Conservation (phyloP, 2,888 invertebrate species). For the Tribolium freemani region DNA sequence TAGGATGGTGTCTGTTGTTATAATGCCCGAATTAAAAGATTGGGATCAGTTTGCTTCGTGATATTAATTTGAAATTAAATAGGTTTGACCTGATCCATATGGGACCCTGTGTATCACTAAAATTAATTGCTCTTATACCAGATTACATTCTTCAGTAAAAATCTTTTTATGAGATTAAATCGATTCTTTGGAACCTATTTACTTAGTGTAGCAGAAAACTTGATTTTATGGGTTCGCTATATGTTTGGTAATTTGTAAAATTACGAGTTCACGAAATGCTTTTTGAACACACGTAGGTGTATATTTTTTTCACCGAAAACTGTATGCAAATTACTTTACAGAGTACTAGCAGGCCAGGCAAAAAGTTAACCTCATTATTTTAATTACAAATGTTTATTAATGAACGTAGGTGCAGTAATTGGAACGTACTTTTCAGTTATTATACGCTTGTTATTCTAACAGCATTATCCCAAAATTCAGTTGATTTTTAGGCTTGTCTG, state of each 20-base stretch:
- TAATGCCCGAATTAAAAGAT: constrained; percentile 42
- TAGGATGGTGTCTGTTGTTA: constrained; percentile 34
- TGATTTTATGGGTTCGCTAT: not conserved
- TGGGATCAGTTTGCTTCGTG: constrained; percentile 35
- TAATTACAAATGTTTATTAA: not conserved
- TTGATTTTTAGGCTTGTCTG: not conserved
- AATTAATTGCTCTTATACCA: constrained; percentile 3
- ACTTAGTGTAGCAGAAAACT: too few relatives aligned
- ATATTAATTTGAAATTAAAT: constrained; percentile 40
- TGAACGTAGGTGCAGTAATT: not conserved
- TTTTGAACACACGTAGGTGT: not conserved
- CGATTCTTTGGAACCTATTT: too few relatives aligned
- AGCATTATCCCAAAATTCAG: not conserved
- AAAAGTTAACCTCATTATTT: not conserved
- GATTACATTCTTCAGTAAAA: not conserved
- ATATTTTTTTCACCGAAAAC: not conserved
- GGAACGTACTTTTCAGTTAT: not conserved
- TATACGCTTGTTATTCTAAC: not conserved
- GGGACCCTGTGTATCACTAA: constrained; percentile 6
- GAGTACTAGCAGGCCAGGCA: not conserved
- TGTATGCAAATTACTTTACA: not conserved
- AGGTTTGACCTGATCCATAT: constrained; percentile 2
- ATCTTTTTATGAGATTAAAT: too few relatives aligned
- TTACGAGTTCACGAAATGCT: not conserved
- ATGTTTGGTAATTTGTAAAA: not conserved